Base-by-base conservation (phyloP, 2,797 vertebrate species). In the Peromyscus melanophrys region DNA sequence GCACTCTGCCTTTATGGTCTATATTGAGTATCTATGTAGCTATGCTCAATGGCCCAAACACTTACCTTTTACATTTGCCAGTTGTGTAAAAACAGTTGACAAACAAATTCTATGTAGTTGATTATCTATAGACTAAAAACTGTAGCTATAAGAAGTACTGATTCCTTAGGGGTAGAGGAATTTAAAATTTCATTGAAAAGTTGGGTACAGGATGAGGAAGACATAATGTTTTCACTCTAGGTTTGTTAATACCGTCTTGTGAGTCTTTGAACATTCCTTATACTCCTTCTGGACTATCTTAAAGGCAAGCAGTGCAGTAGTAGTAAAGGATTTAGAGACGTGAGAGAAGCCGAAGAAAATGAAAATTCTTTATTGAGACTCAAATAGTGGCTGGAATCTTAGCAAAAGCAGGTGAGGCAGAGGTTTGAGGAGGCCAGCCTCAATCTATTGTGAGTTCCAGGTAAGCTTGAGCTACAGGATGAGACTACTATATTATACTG, bases 181-280 rank as follows among this genome's bases (percentile, higher is more conserved):
- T 73, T 40, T 29, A 83, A 89, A 83, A n/a, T 94, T 92, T 77
- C 87, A 92, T n/a, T 92, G 82, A 19, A 59, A 90, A 97, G 40
- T 71, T 85, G 85, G 76, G 9, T 61, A 94, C 11, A 81, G 81
- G 43, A 88, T 90, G 88, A 90, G 61, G 40, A 40, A 65, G 55
- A 73, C 29, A 75, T 82, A 96, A 95, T 55, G 43, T 52, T 85
- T 97, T 95, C 71, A 78, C 52, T 96, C 57, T 78, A 78, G 43
- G 95, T 90, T 52, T 95, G 55, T 31, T 94, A 92, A 75, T 80
- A 90, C 63, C 65, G 92, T 88, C 80, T 86, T 77, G 61, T 96
- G 82, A 93, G 34, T 10, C 89, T 92, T 49, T 85, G 76, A 95
- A 80, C 40, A 83, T 40, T 92, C 78, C 40, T 95, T 71, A 61